Percentiles rank a stretch among this genome's conserved stretches.
Conservation (phyloP, 2,888 invertebrate genomes). For the Sialis fuliginosa region DNA sequence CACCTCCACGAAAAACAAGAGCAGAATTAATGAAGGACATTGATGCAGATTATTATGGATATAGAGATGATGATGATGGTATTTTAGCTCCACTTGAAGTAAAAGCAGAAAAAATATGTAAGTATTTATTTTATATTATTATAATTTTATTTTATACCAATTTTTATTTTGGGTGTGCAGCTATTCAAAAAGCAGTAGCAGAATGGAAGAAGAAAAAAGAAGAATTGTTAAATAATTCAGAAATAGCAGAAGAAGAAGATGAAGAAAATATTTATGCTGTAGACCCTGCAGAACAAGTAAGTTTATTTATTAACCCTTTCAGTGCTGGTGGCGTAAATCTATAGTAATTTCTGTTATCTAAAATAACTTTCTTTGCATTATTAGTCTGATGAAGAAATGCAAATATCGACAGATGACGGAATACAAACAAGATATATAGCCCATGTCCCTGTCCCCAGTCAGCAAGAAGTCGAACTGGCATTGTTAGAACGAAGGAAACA, state of each 20-base stretch:
- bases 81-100: constrained; percentile 76
- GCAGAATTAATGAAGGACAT: constrained; percentile 96
- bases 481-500: constrained; percentile 78
- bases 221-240: constrained; percentile 28
- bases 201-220: constrained; percentile 56
- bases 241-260: constrained; percentile 35
- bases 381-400: constrained; percentile 15
- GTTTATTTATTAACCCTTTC: constrained; percentile 2
- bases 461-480: constrained; percentile 87
- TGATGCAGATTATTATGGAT: constrained; percentile 98
- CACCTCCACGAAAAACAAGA: constrained; percentile 77
- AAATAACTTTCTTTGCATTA: neutral
- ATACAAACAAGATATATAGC: constrained; percentile 47
- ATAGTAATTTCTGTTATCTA: neutral
- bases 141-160: no score
- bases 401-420: constrained; percentile 23
- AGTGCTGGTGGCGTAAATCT: neutral
- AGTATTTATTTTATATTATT: constrained; percentile 3
- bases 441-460: constrained; percentile 86
- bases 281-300: constrained; percentile 23
- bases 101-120: constrained; percentile 56
- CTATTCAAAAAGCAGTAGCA: constrained; percentile 37
- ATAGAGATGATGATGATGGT: constrained; percentile 96
- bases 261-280: constrained; percentile 56
- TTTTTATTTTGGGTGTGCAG: constrained; percentile 15